Percentiles rank a stretch among this genome's conserved stretches.
These are phyloP conservation scores for Eretmodus cyanostictus DNA, from an alignment of 2,113 vertebrate genomes.

Conservation along the genomic window DNA sequence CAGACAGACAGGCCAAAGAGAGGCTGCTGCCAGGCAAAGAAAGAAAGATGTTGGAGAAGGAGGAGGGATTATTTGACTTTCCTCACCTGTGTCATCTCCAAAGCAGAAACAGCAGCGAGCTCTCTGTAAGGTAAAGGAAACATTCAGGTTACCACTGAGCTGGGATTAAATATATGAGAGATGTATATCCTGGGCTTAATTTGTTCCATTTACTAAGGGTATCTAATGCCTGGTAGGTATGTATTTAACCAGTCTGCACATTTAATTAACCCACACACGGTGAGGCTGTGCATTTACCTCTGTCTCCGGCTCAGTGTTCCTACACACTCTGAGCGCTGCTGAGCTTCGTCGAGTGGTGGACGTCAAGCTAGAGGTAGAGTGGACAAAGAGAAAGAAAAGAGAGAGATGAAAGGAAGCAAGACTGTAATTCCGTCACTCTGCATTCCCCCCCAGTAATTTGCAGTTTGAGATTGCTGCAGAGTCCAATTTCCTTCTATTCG, in stretches of 20 bases:
- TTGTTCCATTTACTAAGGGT: not conserved
- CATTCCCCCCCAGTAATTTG: not conserved
- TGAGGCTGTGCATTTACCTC: slow-evolving; percentile 73
- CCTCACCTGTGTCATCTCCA: slow-evolving; percentile 77
- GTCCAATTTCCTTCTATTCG: not conserved
- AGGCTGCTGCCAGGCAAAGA: not conserved
- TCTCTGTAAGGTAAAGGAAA: slow-evolving; percentile 70
- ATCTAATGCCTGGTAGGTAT: not conserved
- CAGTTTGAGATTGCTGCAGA: slow-evolving; percentile 20
- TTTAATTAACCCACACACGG: not conserved
- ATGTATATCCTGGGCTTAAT: not conserved
- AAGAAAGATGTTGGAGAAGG: not conserved
- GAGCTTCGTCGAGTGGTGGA: slow-evolving; percentile 93
- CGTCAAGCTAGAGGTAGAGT: slow-evolving; percentile 74
- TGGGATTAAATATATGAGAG: not conserved
- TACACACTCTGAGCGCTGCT: slow-evolving; percentile 82
- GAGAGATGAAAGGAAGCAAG: not conserved
- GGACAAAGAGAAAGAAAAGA: not conserved
- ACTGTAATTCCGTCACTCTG: not conserved
- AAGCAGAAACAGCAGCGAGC: slow-evolving; percentile 96
- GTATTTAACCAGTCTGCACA: not conserved
- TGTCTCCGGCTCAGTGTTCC: slow-evolving; percentile 76
- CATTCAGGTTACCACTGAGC: not conserved
- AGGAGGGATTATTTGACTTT: not conserved
- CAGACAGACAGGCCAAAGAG: not conserved